phyloP scores from a whole-genome alignment of 2,797 vertebrate genomes.

The Myotis myotis region DNA sequence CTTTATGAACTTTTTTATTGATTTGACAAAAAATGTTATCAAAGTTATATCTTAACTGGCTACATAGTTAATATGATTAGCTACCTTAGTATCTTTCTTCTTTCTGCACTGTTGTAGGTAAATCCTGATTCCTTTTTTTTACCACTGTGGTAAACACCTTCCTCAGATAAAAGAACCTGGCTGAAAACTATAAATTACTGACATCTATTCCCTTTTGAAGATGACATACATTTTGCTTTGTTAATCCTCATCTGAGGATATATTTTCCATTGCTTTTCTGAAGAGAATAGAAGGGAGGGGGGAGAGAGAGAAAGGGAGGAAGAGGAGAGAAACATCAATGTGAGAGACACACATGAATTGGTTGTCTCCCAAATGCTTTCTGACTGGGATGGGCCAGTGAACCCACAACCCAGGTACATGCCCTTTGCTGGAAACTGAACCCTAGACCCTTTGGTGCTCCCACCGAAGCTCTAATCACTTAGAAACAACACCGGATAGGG shows the following conservation, averaged over 20 bases:
- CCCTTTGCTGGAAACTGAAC: not conserved
- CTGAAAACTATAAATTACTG: not conserved
- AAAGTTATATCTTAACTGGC: not conserved
- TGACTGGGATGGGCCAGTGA: not conserved
- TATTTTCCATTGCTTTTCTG: not conserved
- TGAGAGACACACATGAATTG: not conserved
- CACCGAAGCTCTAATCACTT: not conserved
- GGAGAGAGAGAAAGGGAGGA: not conserved
- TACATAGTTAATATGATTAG: not conserved
- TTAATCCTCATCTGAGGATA: not conserved
- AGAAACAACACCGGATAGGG: not conserved
- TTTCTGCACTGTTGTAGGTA: constrained; percentile 10
- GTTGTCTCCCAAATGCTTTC: not conserved
- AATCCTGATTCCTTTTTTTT: constrained; percentile 15
- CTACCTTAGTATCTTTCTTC: not conserved
- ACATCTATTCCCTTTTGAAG: not conserved
- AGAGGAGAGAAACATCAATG: not conserved
- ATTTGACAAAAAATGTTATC: constrained; percentile 10
- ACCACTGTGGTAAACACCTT: not conserved
- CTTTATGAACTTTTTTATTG: not conserved
- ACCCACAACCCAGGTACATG: not conserved
- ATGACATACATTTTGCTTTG: not conserved
- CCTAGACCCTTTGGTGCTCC: not conserved
- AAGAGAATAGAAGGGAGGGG: not conserved
- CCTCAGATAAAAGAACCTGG: not conserved